Percentiles rank a stretch among this genome's conserved stretches.
These are phyloP conservation scores for Polymixis flavicincta DNA, from an alignment of 2,888 invertebrate species.

Conservation along the genomic window DNA sequence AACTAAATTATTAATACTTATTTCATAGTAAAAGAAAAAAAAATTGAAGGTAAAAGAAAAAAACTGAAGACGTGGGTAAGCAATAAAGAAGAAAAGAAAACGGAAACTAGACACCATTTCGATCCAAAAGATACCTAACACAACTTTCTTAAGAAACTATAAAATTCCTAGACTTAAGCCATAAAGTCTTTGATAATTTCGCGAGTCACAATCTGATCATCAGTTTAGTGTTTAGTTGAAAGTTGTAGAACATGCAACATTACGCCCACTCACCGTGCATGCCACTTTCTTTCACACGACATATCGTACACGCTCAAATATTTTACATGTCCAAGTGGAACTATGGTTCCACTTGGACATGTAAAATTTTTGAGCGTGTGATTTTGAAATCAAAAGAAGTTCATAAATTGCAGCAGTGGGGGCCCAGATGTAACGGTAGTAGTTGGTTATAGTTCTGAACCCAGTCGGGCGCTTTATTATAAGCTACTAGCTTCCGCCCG, in stretches of 20 bases:
- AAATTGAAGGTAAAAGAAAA: background rate
- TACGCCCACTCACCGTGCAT: constrained; percentile 20
- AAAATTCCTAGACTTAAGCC: constrained; percentile 38
- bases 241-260: constrained; percentile 46
- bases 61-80: background rate
- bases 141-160: constrained; percentile 34
- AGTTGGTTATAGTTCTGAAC: too few relatives aligned
- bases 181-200: constrained; percentile 44
- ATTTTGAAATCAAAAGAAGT: background rate
- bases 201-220: constrained; percentile 36
- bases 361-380: constrained; percentile 2
- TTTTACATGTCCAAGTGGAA: too few relatives aligned
- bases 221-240: constrained; percentile 42
- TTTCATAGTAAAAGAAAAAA: too few relatives aligned
- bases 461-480: too few relatives aligned
- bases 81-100: constrained; percentile 4
- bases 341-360: background rate
- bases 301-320: too few relatives aligned
- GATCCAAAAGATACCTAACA: constrained; percentile 30
- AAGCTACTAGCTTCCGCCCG: too few relatives aligned
- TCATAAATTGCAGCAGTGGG: too few relatives aligned
- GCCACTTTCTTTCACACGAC: constrained; percentile 48
- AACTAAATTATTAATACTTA: too few relatives aligned
- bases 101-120: constrained; percentile 24
- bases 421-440: too few relatives aligned